phyloP scores from a whole-genome alignment of 2,113 vertebrate species.

The Bostrychus sinensis region DNA sequence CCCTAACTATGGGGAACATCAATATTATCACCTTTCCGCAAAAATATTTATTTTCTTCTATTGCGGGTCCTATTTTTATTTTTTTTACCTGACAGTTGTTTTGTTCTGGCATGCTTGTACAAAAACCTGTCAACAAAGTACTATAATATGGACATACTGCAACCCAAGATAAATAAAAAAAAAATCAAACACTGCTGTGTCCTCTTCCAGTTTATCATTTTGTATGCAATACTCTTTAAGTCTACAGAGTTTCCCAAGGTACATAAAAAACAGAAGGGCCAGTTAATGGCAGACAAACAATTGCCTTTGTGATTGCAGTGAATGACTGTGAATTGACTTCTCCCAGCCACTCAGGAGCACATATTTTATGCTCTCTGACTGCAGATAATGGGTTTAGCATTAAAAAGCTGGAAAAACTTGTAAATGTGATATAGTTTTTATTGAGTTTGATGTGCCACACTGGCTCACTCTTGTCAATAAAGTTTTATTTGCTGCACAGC shows the following conservation, averaged over 20 bases:
- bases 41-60: too few relatives aligned
- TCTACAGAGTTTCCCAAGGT: neutral
- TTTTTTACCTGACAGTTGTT: too few relatives aligned
- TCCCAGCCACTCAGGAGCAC: slow-evolving; percentile 38
- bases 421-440: slow-evolving; percentile 16
- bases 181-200: too few relatives aligned
- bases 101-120: too few relatives aligned
- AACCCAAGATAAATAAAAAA: too few relatives aligned
- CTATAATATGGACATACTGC: neutral
- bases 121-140: neutral
- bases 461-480: slow-evolving; percentile 36
- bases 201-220: neutral
- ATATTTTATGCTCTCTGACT: slow-evolving; percentile 31
- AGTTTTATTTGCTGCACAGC: slow-evolving; percentile 30
- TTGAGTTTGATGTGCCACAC: neutral
- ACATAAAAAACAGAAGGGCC: slow-evolving; percentile 1
- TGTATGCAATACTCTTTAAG: too few relatives aligned
- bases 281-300: slow-evolving; percentile 25
- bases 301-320: slow-evolving; percentile 22
- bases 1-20: too few relatives aligned
- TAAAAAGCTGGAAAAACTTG: slow-evolving; percentile 12
- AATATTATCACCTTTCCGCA: too few relatives aligned
- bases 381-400: slow-evolving; percentile 26
- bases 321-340: slow-evolving; percentile 25
- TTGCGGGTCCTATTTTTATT: too few relatives aligned